phyloP scores from a whole-genome alignment of 2,888 invertebrate genomes.

The Dicycla oo region DNA sequence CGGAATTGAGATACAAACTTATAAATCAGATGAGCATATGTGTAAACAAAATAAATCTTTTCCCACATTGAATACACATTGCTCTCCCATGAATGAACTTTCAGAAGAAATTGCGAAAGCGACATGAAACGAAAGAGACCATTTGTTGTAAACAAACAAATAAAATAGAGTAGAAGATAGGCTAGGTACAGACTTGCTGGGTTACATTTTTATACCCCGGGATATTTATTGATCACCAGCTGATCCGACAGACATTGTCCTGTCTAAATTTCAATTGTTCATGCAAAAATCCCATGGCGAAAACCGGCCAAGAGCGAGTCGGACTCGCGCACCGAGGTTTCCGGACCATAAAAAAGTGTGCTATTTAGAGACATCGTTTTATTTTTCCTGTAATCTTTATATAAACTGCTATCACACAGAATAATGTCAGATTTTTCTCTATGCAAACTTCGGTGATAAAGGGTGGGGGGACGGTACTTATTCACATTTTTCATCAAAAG shows the following conservation, averaged over 20 bases:
- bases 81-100: constrained; percentile 56
- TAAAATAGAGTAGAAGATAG: constrained; percentile 17
- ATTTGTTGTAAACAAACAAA: constrained; percentile 30
- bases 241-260: neutral
- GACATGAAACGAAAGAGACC: constrained; percentile 31
- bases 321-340: too few species aligned
- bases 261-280: neutral
- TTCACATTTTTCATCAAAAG: too few species aligned
- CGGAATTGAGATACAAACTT: constrained; percentile 40
- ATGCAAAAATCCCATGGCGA: neutral
- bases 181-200: constrained; percentile 18
- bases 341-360: too few species aligned
- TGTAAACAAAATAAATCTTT: constrained; percentile 47
- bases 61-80: constrained; percentile 33
- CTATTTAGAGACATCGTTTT: too few species aligned
- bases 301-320: too few species aligned
- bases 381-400: too few species aligned
- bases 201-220: neutral
- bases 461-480: too few species aligned
- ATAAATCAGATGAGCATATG: constrained; percentile 42
- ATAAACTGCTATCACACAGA: too few species aligned
- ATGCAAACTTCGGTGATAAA: too few species aligned
- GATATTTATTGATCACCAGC: neutral
- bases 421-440: too few species aligned
- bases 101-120: constrained; percentile 50